Conservation (phyloP, 92 coral and sea anemone species). For the Heteractis magnifica region DNA sequence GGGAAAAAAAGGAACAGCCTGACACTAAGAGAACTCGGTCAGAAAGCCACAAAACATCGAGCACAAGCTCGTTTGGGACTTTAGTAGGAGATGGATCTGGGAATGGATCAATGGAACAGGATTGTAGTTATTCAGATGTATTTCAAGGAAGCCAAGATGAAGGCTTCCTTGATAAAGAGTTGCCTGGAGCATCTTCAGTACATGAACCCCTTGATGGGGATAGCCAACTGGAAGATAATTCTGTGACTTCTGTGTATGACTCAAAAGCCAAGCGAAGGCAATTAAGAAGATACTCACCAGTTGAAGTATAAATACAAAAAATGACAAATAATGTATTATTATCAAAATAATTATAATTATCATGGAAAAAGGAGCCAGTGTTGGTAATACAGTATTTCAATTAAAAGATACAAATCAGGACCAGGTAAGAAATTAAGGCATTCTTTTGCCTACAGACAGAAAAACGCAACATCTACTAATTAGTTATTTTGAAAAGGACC, state of each 20-base stretch:
- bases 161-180: conserved; percentile 15
- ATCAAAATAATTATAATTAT: not conserved
- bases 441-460: too few relatives aligned
- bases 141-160: conserved; percentile 16
- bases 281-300: conserved; percentile 45
- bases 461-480: too few relatives aligned
- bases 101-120: conserved; percentile 17
- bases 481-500: too few relatives aligned
- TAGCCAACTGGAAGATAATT: conserved; percentile 31
- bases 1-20: conserved; percentile 24
- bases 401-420: too few relatives aligned
- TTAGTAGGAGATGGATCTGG: conserved; percentile 31
- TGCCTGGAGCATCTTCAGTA: conserved; percentile 3
- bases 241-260: conserved; percentile 37
- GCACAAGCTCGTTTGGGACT: conserved; percentile 40
- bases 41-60: conserved; percentile 24
- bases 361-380: not conserved
- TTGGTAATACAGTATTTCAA: too few relatives aligned
- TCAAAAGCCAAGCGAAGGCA: conserved; percentile 45
- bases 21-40: conserved; percentile 8
- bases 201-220: conserved; percentile 13
- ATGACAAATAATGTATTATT: not conserved
- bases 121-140: conserved; percentile 12
- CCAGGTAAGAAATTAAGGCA: too few relatives aligned
- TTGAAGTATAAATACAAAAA: conserved; percentile 41